Evolutionary conservation across 2,888 invertebrate species (phyloP).

Genomic region (Acanthoscelides obtectus): DNA sequence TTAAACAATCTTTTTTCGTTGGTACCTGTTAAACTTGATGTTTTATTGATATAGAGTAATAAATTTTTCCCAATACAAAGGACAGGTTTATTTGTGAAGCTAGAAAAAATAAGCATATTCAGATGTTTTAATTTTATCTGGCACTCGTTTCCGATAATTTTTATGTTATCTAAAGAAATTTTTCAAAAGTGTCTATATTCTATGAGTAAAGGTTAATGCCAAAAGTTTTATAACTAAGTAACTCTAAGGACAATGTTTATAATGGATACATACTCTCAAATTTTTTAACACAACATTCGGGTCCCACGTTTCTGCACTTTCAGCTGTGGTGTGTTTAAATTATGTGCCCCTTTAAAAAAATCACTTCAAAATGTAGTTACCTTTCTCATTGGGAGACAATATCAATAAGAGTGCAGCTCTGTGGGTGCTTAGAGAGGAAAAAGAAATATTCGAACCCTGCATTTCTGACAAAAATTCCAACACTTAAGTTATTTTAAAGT

Average conservation of each 20-base stretch:
- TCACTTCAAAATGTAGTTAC: not conserved
- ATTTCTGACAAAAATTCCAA: not conserved
- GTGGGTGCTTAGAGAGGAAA: not conserved
- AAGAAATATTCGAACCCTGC: not conserved
- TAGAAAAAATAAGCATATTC: not conserved
- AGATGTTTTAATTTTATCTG: not conserved
- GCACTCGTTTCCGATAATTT: not conserved
- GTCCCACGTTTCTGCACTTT: not conserved
- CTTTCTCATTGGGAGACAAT: not conserved
- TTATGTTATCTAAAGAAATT: not conserved
- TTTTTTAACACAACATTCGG: not conserved
- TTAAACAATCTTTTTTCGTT: not conserved
- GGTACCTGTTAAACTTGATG: not conserved
- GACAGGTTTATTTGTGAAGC: not conserved
- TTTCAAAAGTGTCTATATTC: not conserved
- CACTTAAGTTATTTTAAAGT: conserved; percentile 12
- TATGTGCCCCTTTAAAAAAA: not conserved
- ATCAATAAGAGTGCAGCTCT: not conserved
- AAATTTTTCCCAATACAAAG: too few relatives aligned
- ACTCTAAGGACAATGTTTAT: not conserved
- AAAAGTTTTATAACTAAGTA: not conserved
- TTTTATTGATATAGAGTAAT: not conserved
- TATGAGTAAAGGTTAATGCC: not conserved
- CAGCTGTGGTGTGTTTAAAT: not conserved
- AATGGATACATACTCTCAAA: not conserved